These are phyloP conservation scores for Megathymus violae DNA, from an alignment of 1,140 invertebrate genomes.

Conservation along the genomic window DNA sequence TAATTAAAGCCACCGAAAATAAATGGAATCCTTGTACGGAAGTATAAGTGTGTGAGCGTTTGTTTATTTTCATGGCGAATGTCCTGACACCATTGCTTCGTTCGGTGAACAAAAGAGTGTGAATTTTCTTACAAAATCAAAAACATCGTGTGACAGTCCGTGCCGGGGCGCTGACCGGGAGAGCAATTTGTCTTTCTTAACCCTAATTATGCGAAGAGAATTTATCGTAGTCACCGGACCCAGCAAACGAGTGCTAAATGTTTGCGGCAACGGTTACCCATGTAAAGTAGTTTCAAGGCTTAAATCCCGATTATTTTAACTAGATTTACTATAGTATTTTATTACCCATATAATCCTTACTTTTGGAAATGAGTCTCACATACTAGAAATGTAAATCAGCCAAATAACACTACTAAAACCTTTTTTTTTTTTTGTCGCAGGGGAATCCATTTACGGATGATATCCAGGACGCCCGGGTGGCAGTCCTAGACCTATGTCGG, in stretches of 20 bases:
- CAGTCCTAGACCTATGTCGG: too few relatives aligned
- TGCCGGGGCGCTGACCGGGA: slow-evolving; percentile 24
- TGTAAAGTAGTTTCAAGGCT: slow-evolving; percentile 26
- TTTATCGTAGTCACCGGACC: slow-evolving; percentile 53
- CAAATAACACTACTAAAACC: too few relatives aligned
- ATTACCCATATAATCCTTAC: not conserved
- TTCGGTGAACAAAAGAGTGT: not conserved
- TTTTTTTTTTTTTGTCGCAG: too few relatives aligned
- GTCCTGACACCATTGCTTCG: not conserved
- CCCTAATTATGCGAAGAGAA: slow-evolving; percentile 69
- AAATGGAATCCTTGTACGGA: too few relatives aligned
- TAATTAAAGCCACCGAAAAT: too few relatives aligned
- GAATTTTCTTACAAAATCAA: slow-evolving; percentile 20
- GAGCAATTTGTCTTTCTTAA: slow-evolving; percentile 63
- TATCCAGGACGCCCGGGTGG: too few relatives aligned
- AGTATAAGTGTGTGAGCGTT: too few relatives aligned
- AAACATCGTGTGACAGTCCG: slow-evolving; percentile 15
- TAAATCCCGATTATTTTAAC: slow-evolving; percentile 28
- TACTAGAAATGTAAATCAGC: not conserved
- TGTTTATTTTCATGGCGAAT: too few relatives aligned
- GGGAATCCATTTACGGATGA: too few relatives aligned
- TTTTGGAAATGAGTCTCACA: not conserved
- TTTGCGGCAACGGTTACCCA: slow-evolving; percentile 21
- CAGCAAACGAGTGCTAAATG: slow-evolving; percentile 23
- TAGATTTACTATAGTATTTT: slow-evolving; percentile 16